These are phyloP conservation scores for Premnoplex brunnescens DNA, from an alignment of 2,797 vertebrate species.

Conservation along the genomic window DNA sequence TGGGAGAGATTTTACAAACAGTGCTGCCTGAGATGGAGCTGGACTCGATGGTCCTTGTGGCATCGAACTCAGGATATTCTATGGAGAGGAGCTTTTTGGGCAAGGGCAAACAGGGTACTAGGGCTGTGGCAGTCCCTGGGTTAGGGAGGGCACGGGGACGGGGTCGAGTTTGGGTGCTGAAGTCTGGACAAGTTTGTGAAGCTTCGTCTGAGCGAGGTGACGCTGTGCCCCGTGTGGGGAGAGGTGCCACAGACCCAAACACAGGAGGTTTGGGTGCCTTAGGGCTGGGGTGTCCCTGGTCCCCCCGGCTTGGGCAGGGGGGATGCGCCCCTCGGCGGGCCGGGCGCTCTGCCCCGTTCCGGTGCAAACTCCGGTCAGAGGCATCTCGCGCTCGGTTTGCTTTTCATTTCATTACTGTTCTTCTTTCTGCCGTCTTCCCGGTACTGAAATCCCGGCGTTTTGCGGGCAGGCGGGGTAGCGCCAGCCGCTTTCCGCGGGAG, in stretches of 20 bases:
- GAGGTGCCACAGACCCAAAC: background rate
- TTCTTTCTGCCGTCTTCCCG: fast-evolving
- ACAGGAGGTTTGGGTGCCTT: background rate
- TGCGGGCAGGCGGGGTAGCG: background rate
- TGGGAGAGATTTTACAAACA: background rate
- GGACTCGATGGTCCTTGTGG: background rate
- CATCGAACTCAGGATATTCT: background rate
- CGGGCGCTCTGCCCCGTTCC: background rate
- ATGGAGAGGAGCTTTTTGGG: background rate
- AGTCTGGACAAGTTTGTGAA: background rate
- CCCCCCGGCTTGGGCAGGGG: background rate
- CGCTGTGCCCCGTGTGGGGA: background rate
- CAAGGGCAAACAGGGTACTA: background rate
- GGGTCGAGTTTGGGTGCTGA: background rate
- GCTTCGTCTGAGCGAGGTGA: background rate
- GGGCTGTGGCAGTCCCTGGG: background rate
- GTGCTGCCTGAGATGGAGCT: background rate
- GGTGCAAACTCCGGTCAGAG: background rate
- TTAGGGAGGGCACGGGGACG: background rate
- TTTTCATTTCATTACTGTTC: background rate
- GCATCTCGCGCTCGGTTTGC: background rate
- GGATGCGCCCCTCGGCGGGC: background rate
- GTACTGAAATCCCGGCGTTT: background rate
- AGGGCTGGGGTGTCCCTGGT: background rate
- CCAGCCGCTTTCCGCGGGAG: background rate